Conservation (phyloP, 1,140 invertebrate species). For the Ooceraea biroi region DNA sequence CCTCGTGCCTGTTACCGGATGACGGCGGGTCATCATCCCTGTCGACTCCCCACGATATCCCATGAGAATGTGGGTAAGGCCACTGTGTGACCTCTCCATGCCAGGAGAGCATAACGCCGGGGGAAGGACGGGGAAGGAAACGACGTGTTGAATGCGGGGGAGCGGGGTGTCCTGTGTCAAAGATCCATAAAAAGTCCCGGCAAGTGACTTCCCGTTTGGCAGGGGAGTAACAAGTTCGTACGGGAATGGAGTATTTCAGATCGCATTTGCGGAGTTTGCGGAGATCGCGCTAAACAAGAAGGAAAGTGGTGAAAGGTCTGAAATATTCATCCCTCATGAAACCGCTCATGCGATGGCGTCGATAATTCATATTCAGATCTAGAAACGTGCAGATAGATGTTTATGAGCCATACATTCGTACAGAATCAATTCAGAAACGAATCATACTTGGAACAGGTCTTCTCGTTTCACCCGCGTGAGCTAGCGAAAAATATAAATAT, state of each 20-base stretch:
- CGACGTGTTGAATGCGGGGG: slow-evolving; percentile 53
- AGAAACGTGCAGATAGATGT: not conserved
- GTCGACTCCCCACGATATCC: slow-evolving; percentile 66
- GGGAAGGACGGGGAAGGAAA: slow-evolving; percentile 72
- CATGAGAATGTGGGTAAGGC: slow-evolving; percentile 85
- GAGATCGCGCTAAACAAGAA: too few species aligned
- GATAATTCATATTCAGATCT: not conserved
- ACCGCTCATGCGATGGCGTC: not conserved
- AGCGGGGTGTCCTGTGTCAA: slow-evolving; percentile 18
- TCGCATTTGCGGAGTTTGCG: too few species aligned
- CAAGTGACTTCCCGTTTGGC: slow-evolving; percentile 11
- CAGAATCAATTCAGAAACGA: not conserved
- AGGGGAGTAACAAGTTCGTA: not conserved
- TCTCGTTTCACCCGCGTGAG: too few species aligned
- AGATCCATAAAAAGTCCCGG: slow-evolving; percentile 64
- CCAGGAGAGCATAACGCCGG: slow-evolving; percentile 83
- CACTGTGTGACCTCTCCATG: slow-evolving; percentile 85
- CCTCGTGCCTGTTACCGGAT: slow-evolving; percentile 65
- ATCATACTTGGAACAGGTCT: not conserved
- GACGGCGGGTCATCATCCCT: slow-evolving; percentile 61
- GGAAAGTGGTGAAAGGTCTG: not conserved
- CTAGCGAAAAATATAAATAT: too few species aligned
- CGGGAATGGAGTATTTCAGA: not conserved
- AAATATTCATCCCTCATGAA: not conserved
- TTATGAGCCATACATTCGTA: not conserved